Base-by-base conservation (phyloP, 1,140 invertebrate species). In the Achroia grisella region DNA sequence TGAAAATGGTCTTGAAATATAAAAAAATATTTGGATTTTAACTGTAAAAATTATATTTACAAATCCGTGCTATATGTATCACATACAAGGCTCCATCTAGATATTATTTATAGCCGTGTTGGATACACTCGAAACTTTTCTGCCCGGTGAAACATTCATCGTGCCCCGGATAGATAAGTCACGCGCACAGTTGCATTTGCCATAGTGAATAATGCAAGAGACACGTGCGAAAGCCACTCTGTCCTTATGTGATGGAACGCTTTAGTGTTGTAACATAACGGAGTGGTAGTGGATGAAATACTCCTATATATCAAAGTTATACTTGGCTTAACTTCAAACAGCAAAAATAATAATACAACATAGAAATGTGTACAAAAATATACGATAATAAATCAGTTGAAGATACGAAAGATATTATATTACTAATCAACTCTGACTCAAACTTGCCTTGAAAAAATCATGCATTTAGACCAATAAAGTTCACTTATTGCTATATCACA, bases 121-220 rank as follows among this genome's bases (percentile, higher is more conserved):
- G 8, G 15, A 44, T 37, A 36, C 17, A 23, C 39, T 11, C 41
- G 36, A 43, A 53, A 62, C 48, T 65, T 67, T 64, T 67, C 60
- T 48, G 51, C 44, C 52, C 48, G 37, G 47, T 60, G 58, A 59
- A 67, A 67, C 63, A 67, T 63, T 63, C 56, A 62, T 61, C 56
- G 50, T 31, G 45, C 44, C 6, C 36, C 42, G 44, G 40, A 42
- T 53, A 66, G 75, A 76, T 79, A 79, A 76, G 72, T 76, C 75
- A 79, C 68, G 71, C 56, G 59, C 60, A 33, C 32, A 29, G 56
- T 58, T 72, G 62, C 71, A 75, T 71, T 71, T 71, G 65, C 67
- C 61, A 64, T 56, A 47, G 77, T 78, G 71, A 81, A 79, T 81
- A 79, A 81, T 81, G 71, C 73, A 77, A 55, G 37, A 48, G 13